A percentile compares a stretch with the other conserved stretches of the same genome.
Evolutionary conservation across 1,140 invertebrate genomes (phyloP).

Genomic region (Agrypnia vestita): DNA sequence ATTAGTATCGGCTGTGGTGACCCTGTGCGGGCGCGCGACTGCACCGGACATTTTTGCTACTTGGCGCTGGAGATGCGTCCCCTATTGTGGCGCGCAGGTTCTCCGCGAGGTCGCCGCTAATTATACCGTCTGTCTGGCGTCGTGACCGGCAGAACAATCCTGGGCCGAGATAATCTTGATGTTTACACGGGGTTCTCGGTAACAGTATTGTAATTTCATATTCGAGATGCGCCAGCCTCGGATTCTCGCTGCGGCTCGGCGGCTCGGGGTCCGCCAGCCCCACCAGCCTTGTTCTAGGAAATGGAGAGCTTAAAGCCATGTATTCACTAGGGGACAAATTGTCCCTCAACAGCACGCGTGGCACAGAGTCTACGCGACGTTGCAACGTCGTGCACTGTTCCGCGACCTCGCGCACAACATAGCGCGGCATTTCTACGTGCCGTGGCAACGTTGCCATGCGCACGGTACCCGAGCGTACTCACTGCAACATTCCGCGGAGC

Average conservation of each 20-base stretch:
- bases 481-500: too few relatives aligned
- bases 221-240: not conserved
- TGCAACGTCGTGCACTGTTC: too few relatives aligned
- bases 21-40: slow-evolving; percentile 1
- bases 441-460: too few relatives aligned
- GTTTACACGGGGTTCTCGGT: slow-evolving; percentile 29
- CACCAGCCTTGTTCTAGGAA: not conserved
- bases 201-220: slow-evolving; percentile 39
- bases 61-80: slow-evolving; percentile 1
- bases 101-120: slow-evolving; percentile 34
- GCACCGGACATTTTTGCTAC: not conserved
- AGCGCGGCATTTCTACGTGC: too few relatives aligned
- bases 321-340: too few relatives aligned
- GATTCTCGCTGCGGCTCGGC: slow-evolving; percentile 22
- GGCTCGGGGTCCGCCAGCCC: slow-evolving; percentile 1
- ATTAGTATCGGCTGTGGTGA: too few relatives aligned
- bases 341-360: too few relatives aligned
- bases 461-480: too few relatives aligned
- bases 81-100: not conserved
- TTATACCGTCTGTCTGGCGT: slow-evolving; percentile 41
- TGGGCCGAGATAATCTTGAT: slow-evolving; percentile 17
- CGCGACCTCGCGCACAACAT: too few relatives aligned
- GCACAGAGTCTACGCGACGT: too few relatives aligned
- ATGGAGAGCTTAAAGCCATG: too few relatives aligned
- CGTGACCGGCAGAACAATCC: slow-evolving; percentile 21